Percentiles rank a stretch among this genome's conserved stretches.
These are phyloP conservation scores for Natrix natrix DNA, from an alignment of 2,797 vertebrate species.

Conservation along the genomic window DNA sequence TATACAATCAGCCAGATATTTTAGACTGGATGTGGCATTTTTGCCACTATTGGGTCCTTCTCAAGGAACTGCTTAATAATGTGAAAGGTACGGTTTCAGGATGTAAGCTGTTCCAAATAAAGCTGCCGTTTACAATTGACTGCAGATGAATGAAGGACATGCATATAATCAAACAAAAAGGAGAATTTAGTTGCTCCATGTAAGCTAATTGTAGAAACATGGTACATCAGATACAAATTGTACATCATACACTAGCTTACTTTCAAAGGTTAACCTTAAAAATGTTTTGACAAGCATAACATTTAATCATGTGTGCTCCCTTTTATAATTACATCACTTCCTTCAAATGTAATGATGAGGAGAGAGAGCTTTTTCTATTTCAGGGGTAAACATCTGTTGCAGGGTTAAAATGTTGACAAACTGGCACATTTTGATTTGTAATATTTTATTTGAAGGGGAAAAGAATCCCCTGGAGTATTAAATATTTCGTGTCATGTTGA, in stretches of 20 bases:
- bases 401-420: conserved; percentile 48
- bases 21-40: background rate
- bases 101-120: background rate
- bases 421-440: conserved; percentile 45
- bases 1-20: background rate
- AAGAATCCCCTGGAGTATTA: conserved; percentile 38
- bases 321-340: conserved; percentile 27
- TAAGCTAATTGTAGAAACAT: background rate
- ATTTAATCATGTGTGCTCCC: background rate
- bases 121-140: background rate
- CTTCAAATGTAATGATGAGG: conserved; percentile 3
- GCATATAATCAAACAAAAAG: background rate
- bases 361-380: conserved; percentile 29
- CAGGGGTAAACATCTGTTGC: conserved; percentile 39
- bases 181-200: conserved; percentile 6
- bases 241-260: background rate
- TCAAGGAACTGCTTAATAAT: background rate
- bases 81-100: background rate
- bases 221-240: background rate
- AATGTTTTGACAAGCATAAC: background rate
- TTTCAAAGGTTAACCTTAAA: conserved; percentile 7
- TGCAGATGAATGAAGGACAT: conserved; percentile 30
- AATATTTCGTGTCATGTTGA: conserved; percentile 56
- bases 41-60: background rate
- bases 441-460: conserved; percentile 54